Evolutionary conservation across 2,888 invertebrate genomes (phyloP).

Genomic region (Lasioglossum marginatum): DNA sequence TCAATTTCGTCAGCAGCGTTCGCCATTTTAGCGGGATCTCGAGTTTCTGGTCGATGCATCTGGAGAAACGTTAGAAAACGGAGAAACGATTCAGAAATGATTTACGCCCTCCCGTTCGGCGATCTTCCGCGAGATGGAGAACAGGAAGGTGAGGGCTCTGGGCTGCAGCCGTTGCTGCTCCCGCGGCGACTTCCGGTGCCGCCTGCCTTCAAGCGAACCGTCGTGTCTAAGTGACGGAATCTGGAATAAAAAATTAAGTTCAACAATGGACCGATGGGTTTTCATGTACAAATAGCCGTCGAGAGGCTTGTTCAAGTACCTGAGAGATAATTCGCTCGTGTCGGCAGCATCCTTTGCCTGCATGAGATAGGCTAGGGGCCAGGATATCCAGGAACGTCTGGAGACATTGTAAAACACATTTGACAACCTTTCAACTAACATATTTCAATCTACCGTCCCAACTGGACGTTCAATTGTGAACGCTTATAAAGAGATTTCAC

Average conservation of each 20-base stretch:
- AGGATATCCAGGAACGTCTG: slow-evolving; percentile 96
- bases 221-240: slow-evolving; percentile 94
- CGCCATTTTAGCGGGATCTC: background rate
- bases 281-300: background rate
- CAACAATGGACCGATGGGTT: background rate
- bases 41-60: slow-evolving; percentile 18
- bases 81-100: background rate
- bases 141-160: slow-evolving; percentile 88
- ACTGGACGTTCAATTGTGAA: background rate
- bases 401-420: slow-evolving; percentile 63
- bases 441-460: background rate
- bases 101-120: slow-evolving; percentile 80
- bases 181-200: slow-evolving; percentile 85
- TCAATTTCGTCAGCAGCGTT: slow-evolving; percentile 41
- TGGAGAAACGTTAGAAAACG: slow-evolving; percentile 28
- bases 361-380: slow-evolving; percentile 95
- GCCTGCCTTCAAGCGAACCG: slow-evolving; percentile 90
- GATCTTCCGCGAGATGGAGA: slow-evolving; percentile 81
- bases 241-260: slow-evolving; percentile 83
- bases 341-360: slow-evolving; percentile 90
- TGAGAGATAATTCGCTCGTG: slow-evolving; percentile 90
- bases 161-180: slow-evolving; percentile 87
- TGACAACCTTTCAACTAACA: background rate
- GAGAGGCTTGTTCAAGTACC: slow-evolving; percentile 85
- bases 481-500: too few relatives aligned